phyloP scores from a whole-genome alignment of 1,140 invertebrate genomes.

The Sycophaga agraensis region DNA sequence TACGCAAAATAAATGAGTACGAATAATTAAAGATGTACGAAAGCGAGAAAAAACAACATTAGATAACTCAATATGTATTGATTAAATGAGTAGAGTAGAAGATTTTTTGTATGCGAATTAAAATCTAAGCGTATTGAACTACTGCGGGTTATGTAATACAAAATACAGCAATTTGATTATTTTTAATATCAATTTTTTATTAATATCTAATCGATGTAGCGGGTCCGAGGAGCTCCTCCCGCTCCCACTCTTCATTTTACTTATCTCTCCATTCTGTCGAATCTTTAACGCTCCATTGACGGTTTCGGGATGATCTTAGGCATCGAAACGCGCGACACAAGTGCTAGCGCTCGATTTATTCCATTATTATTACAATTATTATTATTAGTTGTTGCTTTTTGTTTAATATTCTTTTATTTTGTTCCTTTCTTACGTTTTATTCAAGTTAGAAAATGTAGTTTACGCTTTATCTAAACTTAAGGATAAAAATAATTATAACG shows the following conservation, averaged over 20 bases:
- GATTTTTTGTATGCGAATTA: slow-evolving; percentile 2
- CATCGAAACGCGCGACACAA: neutral
- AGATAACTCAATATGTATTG: too few species aligned
- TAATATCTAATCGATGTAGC: slow-evolving; percentile 39
- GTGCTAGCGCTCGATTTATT: neutral
- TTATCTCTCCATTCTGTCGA: neutral
- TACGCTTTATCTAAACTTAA: slow-evolving; percentile 38
- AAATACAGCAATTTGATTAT: slow-evolving; percentile 27
- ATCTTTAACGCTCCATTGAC: slow-evolving; percentile 12
- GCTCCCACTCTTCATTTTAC: neutral
- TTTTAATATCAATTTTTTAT: slow-evolving; percentile 35
- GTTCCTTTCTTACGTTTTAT: slow-evolving; percentile 26
- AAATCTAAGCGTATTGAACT: neutral
- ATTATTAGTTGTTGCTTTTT: slow-evolving; percentile 7
- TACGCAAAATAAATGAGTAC: too few species aligned
- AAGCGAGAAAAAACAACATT: too few species aligned
- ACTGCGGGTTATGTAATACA: slow-evolving; percentile 18
- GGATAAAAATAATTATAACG: slow-evolving; percentile 37
- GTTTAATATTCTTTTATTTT: slow-evolving; percentile 26
- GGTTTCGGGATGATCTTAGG: neutral
- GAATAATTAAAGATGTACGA: too few species aligned
- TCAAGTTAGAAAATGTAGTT: slow-evolving; percentile 38
- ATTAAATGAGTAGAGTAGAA: neutral
- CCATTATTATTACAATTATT: slow-evolving; percentile 15
- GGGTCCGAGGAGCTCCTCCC: slow-evolving; percentile 25